phyloP scores from a whole-genome alignment of 2,113 vertebrate species.

The Craseonycteris thonglongyai region DNA sequence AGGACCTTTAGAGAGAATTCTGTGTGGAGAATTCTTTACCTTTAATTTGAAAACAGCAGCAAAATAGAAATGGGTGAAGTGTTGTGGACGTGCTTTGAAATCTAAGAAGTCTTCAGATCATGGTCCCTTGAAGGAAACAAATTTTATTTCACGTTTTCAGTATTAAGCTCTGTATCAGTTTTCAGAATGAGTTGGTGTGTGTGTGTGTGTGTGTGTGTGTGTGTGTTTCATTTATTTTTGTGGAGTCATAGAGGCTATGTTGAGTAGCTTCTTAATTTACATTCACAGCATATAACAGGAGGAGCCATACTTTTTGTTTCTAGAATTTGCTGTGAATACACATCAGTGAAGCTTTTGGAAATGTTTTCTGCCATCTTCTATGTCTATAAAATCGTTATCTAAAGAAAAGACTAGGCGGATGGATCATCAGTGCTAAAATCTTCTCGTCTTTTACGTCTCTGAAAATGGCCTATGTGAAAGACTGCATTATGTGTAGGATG shows the following conservation, averaged over 20 bases:
- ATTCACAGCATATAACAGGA: constrained; percentile 39
- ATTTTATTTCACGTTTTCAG: background rate
- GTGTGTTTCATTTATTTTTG: constrained; percentile 21
- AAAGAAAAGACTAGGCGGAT: background rate
- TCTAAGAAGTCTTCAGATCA: constrained; percentile 6
- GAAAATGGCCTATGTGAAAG: constrained; percentile 41
- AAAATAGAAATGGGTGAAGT: constrained; percentile 47
- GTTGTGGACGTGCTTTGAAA: constrained; percentile 64
- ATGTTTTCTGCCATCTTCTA: background rate
- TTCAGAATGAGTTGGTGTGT: background rate
- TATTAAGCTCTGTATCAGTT: background rate
- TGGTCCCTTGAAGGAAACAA: background rate
- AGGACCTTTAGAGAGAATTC: background rate
- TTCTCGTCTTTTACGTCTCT: background rate
- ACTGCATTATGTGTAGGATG: constrained; percentile 10
- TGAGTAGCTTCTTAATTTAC: constrained; percentile 21
- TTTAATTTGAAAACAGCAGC: background rate
- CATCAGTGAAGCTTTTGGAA: background rate
- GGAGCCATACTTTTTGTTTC: constrained; percentile 49
- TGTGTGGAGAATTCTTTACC: background rate
- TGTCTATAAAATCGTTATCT: background rate
- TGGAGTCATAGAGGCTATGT: background rate
- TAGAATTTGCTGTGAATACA: background rate
- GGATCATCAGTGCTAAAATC: background rate
- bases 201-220: background rate